Conservation (phyloP, 2,113 vertebrate genomes). For the Labeo catla region DNA sequence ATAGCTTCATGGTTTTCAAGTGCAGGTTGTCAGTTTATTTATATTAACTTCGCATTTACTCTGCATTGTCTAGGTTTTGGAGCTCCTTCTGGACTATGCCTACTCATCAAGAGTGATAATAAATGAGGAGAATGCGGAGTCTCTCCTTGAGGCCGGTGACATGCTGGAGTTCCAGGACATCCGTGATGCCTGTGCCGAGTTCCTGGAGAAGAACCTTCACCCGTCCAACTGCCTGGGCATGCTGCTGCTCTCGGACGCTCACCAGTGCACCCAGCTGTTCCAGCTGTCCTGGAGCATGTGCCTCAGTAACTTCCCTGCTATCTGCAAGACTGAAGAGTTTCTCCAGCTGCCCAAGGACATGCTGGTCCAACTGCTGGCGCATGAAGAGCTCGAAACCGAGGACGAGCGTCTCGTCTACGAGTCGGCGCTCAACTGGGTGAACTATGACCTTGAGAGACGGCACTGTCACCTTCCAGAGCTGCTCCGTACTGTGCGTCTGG, state of each 20-base stretch:
- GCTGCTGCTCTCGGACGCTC: slow-evolving; percentile 82
- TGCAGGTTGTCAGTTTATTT: not conserved
- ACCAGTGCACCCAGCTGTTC: slow-evolving; percentile 81
- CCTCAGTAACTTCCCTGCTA: slow-evolving; percentile 82
- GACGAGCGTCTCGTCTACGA: slow-evolving; percentile 84
- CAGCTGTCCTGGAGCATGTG: slow-evolving; percentile 86
- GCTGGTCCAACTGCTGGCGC: slow-evolving; percentile 80
- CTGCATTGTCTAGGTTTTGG: slow-evolving; percentile 69
- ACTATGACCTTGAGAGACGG: slow-evolving; percentile 78
- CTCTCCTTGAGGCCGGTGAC: slow-evolving; percentile 83
- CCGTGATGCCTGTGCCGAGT: slow-evolving; percentile 83
- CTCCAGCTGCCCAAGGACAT: slow-evolving; percentile 82
- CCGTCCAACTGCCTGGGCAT: slow-evolving; percentile 84
- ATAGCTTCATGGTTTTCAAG: not conserved
- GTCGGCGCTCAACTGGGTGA: slow-evolving; percentile 83
- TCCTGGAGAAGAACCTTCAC: slow-evolving; percentile 83
- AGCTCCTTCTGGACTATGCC: slow-evolving; percentile 83
- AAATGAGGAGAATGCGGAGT: slow-evolving; percentile 85
- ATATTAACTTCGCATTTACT: slow-evolving; percentile 2
- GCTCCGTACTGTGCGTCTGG: slow-evolving; percentile 79
- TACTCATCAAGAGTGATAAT: slow-evolving; percentile 84
- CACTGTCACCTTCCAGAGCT: slow-evolving; percentile 79
- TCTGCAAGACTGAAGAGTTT: slow-evolving; percentile 84
- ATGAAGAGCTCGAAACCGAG: slow-evolving; percentile 84
- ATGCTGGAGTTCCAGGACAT: slow-evolving; percentile 89